Conservation (phyloP, 2,888 invertebrate species). For the Rotaria magnacalcarata region DNA sequence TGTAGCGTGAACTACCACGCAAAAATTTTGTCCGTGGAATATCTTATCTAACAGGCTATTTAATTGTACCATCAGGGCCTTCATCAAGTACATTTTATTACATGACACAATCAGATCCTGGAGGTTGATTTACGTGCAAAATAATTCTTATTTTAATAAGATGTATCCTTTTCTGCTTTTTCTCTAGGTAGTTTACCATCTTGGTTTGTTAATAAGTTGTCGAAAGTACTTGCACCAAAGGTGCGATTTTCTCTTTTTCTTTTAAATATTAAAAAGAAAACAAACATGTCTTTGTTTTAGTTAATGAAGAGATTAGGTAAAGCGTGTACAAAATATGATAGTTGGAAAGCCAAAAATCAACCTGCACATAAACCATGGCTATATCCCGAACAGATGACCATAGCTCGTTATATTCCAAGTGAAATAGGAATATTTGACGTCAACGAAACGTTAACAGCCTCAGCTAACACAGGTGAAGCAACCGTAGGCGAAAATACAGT, state of each 20-base stretch:
- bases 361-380: conserved; percentile 80
- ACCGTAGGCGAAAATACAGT: conserved; percentile 17
- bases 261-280: neutral
- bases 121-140: conserved; percentile 64
- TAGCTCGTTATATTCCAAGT: conserved; percentile 36
- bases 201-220: conserved; percentile 81
- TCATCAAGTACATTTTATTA: conserved; percentile 72
- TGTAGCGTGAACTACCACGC: conserved; percentile 68
- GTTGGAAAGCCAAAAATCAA: conserved; percentile 75
- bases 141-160: neutral
- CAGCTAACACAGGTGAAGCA: conserved; percentile 31
- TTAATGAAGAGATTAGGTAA: conserved; percentile 75
- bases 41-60: conserved; percentile 66
- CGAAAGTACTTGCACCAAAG: conserved; percentile 79
- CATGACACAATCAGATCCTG: conserved; percentile 81
- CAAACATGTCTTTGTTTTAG: conserved; percentile 52
- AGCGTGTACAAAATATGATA: conserved; percentile 74
- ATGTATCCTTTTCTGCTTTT: neutral
- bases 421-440: conserved; percentile 38
- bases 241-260: conserved; percentile 53
- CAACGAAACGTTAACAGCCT: neutral
- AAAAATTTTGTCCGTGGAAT: conserved; percentile 73
- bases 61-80: conserved; percentile 66
- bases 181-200: conserved; percentile 65
- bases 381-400: conserved; percentile 62